These are phyloP conservation scores for Euproctis similis DNA, from an alignment of 2,888 invertebrate species.

Conservation along the genomic window DNA sequence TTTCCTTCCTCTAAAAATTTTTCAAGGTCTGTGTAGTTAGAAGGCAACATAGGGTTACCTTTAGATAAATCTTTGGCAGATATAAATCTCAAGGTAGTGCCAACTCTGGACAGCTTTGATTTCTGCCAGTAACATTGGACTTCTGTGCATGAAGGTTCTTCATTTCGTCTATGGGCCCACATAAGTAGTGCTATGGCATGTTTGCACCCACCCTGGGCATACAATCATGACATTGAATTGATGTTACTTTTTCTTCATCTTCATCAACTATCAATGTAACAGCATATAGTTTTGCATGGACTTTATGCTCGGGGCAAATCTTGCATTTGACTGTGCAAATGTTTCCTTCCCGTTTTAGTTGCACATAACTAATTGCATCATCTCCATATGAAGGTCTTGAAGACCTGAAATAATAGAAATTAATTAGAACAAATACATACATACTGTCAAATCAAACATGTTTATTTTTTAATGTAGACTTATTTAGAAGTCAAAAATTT, in stretches of 20 bases:
- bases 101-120: constrained; percentile 14
- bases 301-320: constrained; percentile 30
- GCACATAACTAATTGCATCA: constrained; percentile 25
- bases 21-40: background rate
- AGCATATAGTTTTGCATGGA: constrained; percentile 20
- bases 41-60: background rate
- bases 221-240: constrained; percentile 25
- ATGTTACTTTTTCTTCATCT: constrained; percentile 12
- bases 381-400: constrained; percentile 22
- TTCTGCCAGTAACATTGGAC: constrained; percentile 30
- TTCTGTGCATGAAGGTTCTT: constrained; percentile 28
- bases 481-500: too few species aligned
- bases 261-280: constrained; percentile 22
- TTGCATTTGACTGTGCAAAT: constrained; percentile 22
- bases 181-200: constrained; percentile 30
- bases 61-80: background rate
- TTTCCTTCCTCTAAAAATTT: background rate
- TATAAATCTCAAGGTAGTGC: background rate
- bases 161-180: constrained; percentile 33
- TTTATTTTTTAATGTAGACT: too few species aligned
- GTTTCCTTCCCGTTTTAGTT: constrained; percentile 17
- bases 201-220: constrained; percentile 28
- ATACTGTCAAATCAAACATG: too few species aligned
- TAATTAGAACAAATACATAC: too few species aligned
- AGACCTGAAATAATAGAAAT: constrained; percentile 1